Conservation (phyloP, 2,888 invertebrate genomes). For the Drosophila demipolita region DNA sequence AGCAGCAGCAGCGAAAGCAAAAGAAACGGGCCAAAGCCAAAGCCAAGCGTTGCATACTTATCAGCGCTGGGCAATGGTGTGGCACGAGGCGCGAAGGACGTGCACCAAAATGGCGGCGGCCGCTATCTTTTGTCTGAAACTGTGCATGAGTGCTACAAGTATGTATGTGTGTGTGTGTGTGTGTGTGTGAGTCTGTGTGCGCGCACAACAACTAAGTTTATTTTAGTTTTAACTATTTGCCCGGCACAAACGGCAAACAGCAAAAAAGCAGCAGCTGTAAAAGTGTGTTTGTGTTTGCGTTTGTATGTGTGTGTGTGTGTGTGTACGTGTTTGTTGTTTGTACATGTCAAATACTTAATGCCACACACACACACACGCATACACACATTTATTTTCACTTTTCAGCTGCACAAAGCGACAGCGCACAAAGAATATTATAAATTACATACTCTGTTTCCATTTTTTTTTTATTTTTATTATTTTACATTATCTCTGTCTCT, state of each 20-base stretch:
- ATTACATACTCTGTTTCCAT: slow-evolving; percentile 67
- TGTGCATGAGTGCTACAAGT: slow-evolving; percentile 3
- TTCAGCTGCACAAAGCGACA: slow-evolving; percentile 69
- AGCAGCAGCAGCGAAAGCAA: slow-evolving; percentile 10
- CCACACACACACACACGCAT: slow-evolving; percentile 14
- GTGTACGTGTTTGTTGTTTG: slow-evolving; percentile 32
- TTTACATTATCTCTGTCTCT: slow-evolving; percentile 15
- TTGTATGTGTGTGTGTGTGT: slow-evolving; percentile 16
- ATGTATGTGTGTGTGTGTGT: slow-evolving; percentile 14
- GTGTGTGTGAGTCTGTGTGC: slow-evolving; percentile 18
- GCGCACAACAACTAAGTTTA: slow-evolving; percentile 65
- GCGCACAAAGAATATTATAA: slow-evolving; percentile 79
- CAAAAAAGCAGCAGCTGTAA: slow-evolving; percentile 40
- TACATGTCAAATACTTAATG: slow-evolving; percentile 31
- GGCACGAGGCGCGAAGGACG: slow-evolving; percentile 37
- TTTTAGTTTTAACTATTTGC: slow-evolving; percentile 82
- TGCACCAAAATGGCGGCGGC: slow-evolving; percentile 65
- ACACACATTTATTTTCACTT: slow-evolving; percentile 78
- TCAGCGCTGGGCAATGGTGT: slow-evolving; percentile 56
- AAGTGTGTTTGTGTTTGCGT: slow-evolving; percentile 22
- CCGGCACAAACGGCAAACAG: slow-evolving; percentile 58
- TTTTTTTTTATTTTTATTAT: slow-evolving; percentile 18
- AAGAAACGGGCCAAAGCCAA: slow-evolving; percentile 37
- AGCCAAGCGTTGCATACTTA: slow-evolving; percentile 71
- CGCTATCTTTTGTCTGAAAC: slow-evolving; percentile 64